Evolutionary conservation across 2,888 invertebrate genomes (phyloP), one percentile per base, ranked within the genome.

Genomic region (Brachyptera putata): DNA sequence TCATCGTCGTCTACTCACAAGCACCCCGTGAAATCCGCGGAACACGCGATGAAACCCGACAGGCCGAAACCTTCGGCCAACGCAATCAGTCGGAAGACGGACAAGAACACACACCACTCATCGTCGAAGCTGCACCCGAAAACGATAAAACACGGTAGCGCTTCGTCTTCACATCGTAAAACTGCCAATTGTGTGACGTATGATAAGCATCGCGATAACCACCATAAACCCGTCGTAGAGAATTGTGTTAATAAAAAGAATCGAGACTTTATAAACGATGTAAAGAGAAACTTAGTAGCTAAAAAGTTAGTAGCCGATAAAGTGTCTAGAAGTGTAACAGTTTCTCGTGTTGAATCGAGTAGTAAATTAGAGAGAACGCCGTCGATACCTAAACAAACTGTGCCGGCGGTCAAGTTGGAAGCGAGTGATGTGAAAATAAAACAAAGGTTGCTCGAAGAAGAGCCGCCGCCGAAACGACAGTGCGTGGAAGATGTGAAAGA

Each of bases 341-440:
- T 49, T 25, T 11, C 18, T 21, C 43, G 43, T 14, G n/a, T 43
- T 18, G n/a, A n/a, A n/a, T 7, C 30, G 30, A 5, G 55, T 46
- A 30, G 43, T 7, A 39, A 48, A 39, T 14, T 22, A 14, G 61
- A 61, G 34, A 11, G 7, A 11, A 30, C 5, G 30, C 30, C 61
- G 24, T 53, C 64, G 65, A 69, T 74, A n/a, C n/a, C n/a, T n/a
- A n/a, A n/a, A n/a, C n/a, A n/a, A n/a, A n/a, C n/a, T n/a, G n/a
- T n/a, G 65, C 77, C 73, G 62, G 76, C 73, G 64, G 77, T 76
- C 50, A 79, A 77, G 66, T 74, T 74, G 65, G 79, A 74, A 61
- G 71, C 76, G 48, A 74, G 73, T 0, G 81, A 82, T 68, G 80
- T 80, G 30, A 81, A 81, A 68, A 79, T 82, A 57, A 83, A 82